Conservation (phyloP, 1,140 invertebrate genomes). For the Lepidurus packardi region DNA sequence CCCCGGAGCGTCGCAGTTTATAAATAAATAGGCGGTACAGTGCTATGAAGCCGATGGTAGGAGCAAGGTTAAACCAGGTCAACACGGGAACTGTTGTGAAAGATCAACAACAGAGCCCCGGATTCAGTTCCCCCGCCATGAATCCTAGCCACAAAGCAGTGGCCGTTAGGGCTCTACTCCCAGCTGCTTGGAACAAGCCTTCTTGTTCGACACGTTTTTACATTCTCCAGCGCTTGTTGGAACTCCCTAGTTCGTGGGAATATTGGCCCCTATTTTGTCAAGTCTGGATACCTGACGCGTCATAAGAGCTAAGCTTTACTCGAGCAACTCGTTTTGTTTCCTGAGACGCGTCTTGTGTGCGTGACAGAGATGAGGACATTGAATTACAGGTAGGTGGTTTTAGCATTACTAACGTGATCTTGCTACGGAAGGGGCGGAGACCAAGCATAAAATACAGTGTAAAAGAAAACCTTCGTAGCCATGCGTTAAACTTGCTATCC, state of each 20-base stretch:
- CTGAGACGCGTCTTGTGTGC: background rate
- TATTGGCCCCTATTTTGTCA: background rate
- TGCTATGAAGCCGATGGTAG: background rate
- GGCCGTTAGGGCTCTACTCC: background rate
- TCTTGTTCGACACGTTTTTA: background rate
- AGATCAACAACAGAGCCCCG: background rate
- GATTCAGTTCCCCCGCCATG: background rate
- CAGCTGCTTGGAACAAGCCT: background rate
- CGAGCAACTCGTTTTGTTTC: background rate
- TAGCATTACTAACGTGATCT: background rate
- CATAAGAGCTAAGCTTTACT: background rate
- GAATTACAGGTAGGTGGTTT: background rate
- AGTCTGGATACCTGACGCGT: background rate
- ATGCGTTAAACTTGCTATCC: no score
- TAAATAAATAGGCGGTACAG: background rate
- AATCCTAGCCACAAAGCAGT: background rate
- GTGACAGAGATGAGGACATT: background rate
- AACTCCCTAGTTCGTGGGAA: background rate
- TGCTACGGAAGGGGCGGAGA: background rate
- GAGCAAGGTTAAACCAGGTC: background rate
- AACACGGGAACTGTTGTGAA: background rate
- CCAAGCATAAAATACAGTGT: background rate
- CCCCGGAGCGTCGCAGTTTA: background rate
- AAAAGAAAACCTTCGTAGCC: no score
- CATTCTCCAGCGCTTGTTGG: background rate